Percentiles rank a stretch among this genome's conserved stretches.
Evolutionary conservation across 2,797 vertebrate species (phyloP).

Genomic region (Pantherophis alleghaniensis): DNA sequence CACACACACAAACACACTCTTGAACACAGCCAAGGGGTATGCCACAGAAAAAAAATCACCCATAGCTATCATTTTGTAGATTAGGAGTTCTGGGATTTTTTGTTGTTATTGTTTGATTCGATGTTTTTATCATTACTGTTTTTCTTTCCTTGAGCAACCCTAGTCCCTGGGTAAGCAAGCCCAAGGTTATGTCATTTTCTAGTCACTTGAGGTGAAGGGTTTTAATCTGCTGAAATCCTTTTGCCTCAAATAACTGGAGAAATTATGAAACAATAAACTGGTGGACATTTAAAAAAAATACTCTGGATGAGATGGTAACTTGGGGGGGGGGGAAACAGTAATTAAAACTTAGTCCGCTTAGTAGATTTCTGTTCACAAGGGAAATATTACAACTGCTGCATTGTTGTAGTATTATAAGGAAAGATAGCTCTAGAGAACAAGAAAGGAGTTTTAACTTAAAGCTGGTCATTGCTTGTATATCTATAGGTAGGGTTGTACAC

Average conservation of each 20-base stretch:
- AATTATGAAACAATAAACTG: not conserved
- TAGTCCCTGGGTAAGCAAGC: not conserved
- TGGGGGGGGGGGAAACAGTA: not conserved
- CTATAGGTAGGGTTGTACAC: not conserved
- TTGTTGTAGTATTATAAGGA: not conserved
- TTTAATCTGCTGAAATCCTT: not conserved
- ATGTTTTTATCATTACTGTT: not conserved
- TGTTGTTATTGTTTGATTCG: not conserved
- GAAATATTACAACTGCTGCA: not conserved
- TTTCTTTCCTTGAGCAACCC: not conserved
- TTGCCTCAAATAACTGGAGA: not conserved
- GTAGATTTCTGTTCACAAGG: not conserved
- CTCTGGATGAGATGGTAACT: not conserved
- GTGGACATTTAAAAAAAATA: not conserved
- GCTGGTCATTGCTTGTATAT: not conserved
- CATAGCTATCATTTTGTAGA: not conserved
- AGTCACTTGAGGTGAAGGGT: not conserved
- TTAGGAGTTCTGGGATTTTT: not conserved
- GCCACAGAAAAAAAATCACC: not conserved
- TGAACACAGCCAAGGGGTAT: not conserved
- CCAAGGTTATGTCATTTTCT: not conserved
- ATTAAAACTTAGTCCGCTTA: not conserved
- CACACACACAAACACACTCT: not conserved
- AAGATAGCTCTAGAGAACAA: not conserved
- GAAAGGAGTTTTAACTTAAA: not conserved